Evolutionary conservation across 1,140 invertebrate genomes (phyloP).

Genomic region (Meteorus sp.): DNA sequence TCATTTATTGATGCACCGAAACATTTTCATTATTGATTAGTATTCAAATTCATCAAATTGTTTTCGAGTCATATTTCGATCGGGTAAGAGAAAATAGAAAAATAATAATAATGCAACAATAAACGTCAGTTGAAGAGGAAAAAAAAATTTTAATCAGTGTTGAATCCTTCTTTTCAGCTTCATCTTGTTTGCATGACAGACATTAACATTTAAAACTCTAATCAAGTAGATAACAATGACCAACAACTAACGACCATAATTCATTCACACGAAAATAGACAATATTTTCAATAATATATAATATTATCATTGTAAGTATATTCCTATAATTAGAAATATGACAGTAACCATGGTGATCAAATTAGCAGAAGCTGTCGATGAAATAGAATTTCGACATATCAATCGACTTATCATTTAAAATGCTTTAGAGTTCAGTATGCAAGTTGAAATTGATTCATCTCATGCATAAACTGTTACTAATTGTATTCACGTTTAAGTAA

Average conservation of each 20-base stretch:
- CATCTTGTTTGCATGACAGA: slow-evolving; percentile 36
- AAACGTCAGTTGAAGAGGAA: too few relatives aligned
- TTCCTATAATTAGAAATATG: slow-evolving; percentile 27
- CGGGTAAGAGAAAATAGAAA: too few relatives aligned
- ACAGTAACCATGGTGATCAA: slow-evolving; percentile 35
- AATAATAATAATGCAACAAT: too few relatives aligned
- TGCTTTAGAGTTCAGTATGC: not conserved
- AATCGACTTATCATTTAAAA: not conserved
- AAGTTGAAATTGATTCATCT: not conserved
- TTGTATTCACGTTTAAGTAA: too few relatives aligned
- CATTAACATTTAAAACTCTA: slow-evolving; percentile 56
- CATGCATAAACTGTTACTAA: not conserved
- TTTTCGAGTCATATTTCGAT: too few relatives aligned
- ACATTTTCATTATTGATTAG: too few relatives aligned
- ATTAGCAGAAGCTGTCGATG: slow-evolving; percentile 38
- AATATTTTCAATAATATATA: slow-evolving; percentile 47
- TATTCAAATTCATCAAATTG: too few relatives aligned
- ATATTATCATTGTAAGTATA: slow-evolving; percentile 34
- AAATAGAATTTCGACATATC: not conserved
- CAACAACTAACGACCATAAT: slow-evolving; percentile 58
- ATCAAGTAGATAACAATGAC: slow-evolving; percentile 58
- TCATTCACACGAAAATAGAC: slow-evolving; percentile 57
- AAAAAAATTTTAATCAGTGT: not conserved
- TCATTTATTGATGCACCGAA: too few relatives aligned
- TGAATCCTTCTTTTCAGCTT: slow-evolving; percentile 21